Evolutionary conservation across 2,113 vertebrate genomes (phyloP).

Genomic region (Saimiri boliviensis): DNA sequence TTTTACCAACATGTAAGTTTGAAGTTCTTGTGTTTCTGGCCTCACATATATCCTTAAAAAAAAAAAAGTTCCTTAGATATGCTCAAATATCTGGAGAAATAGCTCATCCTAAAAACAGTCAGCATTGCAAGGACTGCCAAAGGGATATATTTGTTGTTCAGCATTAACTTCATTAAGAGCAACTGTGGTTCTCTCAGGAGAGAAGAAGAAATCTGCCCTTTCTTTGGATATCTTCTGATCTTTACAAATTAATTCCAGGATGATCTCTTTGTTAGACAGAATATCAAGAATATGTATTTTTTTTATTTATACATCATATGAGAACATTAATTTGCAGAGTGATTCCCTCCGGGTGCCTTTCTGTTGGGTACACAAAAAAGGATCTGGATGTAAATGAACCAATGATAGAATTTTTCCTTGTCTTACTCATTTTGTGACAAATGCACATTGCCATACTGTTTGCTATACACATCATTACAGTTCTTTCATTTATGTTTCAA

Average conservation of each 20-base stretch:
- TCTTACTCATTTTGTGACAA: constrained; percentile 82
- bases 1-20: background rate
- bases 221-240: constrained; percentile 23
- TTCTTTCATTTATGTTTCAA: constrained; percentile 89
- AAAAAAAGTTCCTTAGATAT: background rate
- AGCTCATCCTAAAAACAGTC: background rate
- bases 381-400: constrained; percentile 70
- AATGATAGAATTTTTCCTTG: constrained; percentile 72
- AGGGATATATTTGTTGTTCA: background rate
- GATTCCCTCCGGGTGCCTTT: constrained; percentile 24
- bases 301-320: background rate
- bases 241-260: constrained; percentile 36
- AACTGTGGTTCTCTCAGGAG: background rate
- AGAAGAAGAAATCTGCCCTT: background rate
- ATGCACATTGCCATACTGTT: constrained; percentile 81
- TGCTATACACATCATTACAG: constrained; percentile 84
- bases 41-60: background rate
- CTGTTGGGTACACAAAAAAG: constrained; percentile 48
- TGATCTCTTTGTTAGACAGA: background rate
- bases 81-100: background rate
- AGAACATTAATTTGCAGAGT: constrained; percentile 23
- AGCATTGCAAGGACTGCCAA: background rate
- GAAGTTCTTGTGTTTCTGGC: background rate
- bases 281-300: background rate
- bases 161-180: background rate